A percentile compares a stretch with the other conserved stretches of the same genome.
Conservation (phyloP, 2,888 invertebrate genomes). For the Polyommatus iphigenia region DNA sequence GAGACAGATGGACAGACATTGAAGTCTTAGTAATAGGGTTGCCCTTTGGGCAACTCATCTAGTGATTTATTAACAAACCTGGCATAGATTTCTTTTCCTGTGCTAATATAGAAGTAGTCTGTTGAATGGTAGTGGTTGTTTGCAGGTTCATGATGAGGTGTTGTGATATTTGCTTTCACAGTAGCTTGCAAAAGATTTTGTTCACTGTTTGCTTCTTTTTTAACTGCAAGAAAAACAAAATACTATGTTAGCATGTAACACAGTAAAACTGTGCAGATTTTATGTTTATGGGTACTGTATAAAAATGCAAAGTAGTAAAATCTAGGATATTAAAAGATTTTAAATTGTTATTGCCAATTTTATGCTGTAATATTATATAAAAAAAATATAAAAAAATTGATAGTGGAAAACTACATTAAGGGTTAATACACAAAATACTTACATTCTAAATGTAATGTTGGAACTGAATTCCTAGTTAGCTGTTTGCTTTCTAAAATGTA, state of each 20-base stretch:
- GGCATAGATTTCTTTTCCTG: background rate
- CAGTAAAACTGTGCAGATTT: background rate
- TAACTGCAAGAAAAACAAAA: background rate
- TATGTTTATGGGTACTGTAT: background rate
- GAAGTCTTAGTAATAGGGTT: too few relatives aligned
- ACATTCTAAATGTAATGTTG: background rate
- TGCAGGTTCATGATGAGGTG: background rate
- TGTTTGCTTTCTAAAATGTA: background rate
- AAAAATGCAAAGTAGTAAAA: background rate
- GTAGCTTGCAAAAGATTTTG: background rate
- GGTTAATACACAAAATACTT: background rate
- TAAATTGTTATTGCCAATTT: background rate
- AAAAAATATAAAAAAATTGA: too few relatives aligned
- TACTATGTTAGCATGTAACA: background rate
- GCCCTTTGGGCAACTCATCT: background rate
- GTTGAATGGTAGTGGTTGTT: background rate
- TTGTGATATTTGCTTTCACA: background rate
- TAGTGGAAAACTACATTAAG: background rate
- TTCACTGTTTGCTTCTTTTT: background rate
- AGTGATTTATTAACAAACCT: background rate
- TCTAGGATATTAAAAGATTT: background rate
- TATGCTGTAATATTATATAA: background rate
- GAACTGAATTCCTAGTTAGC: background rate
- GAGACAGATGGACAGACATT: too few relatives aligned
- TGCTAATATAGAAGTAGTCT: background rate